Percentiles rank a stretch among this genome's conserved stretches.
Conservation (phyloP, 2,797 vertebrate genomes). For the Karalla daura region DNA sequence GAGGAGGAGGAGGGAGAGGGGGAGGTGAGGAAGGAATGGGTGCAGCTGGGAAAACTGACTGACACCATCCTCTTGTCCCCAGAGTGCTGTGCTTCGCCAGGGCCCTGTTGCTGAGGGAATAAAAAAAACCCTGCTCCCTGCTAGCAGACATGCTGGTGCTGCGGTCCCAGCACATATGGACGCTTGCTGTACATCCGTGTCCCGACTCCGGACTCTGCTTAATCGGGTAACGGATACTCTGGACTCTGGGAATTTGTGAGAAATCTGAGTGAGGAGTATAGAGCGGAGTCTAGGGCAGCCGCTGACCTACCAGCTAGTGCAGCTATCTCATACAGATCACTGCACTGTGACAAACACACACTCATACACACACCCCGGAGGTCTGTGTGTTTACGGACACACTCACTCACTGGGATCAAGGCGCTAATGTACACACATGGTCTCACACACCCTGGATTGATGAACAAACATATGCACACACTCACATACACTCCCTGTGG, state of each 20-base stretch:
- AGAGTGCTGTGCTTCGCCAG: slow-evolving; percentile 32
- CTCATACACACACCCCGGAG: slow-evolving; percentile 69
- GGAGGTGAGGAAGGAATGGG: slow-evolving; percentile 9
- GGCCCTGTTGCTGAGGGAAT: slow-evolving; percentile 64
- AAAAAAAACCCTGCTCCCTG: slow-evolving; percentile 20
- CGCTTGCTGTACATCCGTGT: slow-evolving; percentile 16
- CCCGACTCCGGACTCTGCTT: slow-evolving; percentile 1
- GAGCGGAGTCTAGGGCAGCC: slow-evolving; percentile 32
- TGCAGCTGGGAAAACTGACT: slow-evolving; percentile 69
- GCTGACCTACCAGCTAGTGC: slow-evolving; percentile 61
- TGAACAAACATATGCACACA: slow-evolving; percentile 76
- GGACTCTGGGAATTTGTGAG: slow-evolving; percentile 42
- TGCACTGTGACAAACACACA: slow-evolving; percentile 59
- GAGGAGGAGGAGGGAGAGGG: slow-evolving; percentile 23
- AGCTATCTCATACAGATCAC: slow-evolving; percentile 71
- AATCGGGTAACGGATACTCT: slow-evolving; percentile 24
- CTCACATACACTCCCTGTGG: slow-evolving; percentile 72
- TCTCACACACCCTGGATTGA: slow-evolving; percentile 72
- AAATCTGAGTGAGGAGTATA: slow-evolving; percentile 9
- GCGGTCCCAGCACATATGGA: slow-evolving; percentile 42
- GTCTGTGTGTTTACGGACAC: slow-evolving; percentile 73
- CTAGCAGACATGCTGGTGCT: slow-evolving; percentile 42
- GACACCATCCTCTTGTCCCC: slow-evolving; percentile 69
- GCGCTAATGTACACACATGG: slow-evolving; percentile 76
- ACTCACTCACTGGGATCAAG: slow-evolving; percentile 67